Evolutionary conservation across 2,113 vertebrate species (phyloP), one percentile per base, ranked within the genome.

Genomic region (Tachuris rubrigastra): DNA sequence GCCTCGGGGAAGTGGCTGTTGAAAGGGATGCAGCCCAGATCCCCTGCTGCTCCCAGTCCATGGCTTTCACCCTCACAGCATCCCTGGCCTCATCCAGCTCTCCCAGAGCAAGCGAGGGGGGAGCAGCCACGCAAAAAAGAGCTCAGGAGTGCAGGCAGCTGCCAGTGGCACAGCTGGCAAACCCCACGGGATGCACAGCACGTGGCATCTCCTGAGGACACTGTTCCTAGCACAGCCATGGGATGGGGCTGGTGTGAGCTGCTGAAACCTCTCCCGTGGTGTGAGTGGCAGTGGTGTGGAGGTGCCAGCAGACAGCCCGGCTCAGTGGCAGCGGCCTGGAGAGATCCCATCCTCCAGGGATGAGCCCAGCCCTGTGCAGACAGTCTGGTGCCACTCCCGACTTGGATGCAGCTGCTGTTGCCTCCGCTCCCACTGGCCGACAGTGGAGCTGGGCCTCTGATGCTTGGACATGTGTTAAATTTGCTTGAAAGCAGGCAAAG

Each of bases 161-260:
- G 58, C 59, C 7, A 3, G 17, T 1, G 4, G 56, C 28, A 24
- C 30, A 58, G 21, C 67, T 2, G 2, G 44, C 31, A 73, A 27
- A 7, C 2, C 42, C 76, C 63, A 7, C 0, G 0, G 47, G 39
- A 31, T 4, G 20, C 30, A 8, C 0, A 3, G 31, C 4, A 4
- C 17, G 3, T 0, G 2, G 31, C 9, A 0, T 5, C 25, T 75
- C 39, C 82, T 2, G 1, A 25, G 49, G 44, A 33, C 5, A 1
- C 14, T 0, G 6, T 14, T 39, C 52, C 41, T 3, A 2, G 90
- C 24, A 20, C 27, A 5, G 67, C 23, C 2, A 6, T 5, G 8
- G 76, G 59, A 60, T 1, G 12, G 63, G 53, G 53, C 42, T 12
- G 47, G 17, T 6, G 63, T 27, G n/a, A 74, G 55, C 55, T 66